Percentiles rank a stretch among this genome's conserved stretches.
phyloP scores from a whole-genome alignment of 1,140 invertebrate genomes.

The Brachionus asplanchnoidis region DNA sequence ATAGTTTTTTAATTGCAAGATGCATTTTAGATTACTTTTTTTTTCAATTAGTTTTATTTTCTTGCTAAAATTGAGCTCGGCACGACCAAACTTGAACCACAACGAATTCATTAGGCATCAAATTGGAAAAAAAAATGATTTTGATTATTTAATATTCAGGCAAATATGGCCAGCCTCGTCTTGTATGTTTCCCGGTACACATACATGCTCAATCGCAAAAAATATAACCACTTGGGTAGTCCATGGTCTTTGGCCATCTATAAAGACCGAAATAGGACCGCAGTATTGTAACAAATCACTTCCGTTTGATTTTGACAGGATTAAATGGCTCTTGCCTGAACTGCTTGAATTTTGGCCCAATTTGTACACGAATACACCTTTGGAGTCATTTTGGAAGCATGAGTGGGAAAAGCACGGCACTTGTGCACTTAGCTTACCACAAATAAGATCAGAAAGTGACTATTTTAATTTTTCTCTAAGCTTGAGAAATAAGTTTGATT shows the following conservation, averaged over 20 bases:
- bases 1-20: not conserved
- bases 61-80: not conserved
- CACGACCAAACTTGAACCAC: not conserved
- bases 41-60: not conserved
- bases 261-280: constrained; percentile 31
- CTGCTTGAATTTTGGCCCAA: constrained; percentile 38
- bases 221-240: constrained; percentile 34
- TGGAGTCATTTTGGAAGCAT: constrained; percentile 41
- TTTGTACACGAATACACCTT: constrained; percentile 26
- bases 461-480: constrained; percentile 26
- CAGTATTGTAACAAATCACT: constrained; percentile 31
- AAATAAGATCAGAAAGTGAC: constrained; percentile 12
- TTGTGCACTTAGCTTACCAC: constrained; percentile 16
- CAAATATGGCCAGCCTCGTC: constrained; percentile 40
- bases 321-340: constrained; percentile 1
- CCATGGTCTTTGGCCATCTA: constrained; percentile 37
- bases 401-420: constrained; percentile 42
- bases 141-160: constrained; percentile 37
- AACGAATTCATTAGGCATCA: not conserved
- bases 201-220: constrained; percentile 2
- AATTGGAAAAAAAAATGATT: not conserved
- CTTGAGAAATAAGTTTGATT: not conserved
- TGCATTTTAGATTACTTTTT: not conserved
- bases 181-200: constrained; percentile 29
- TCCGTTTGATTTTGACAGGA: not conserved